Evolutionary conservation across 2,797 vertebrate genomes (phyloP).

Genomic region (Selene dorsalis): DNA sequence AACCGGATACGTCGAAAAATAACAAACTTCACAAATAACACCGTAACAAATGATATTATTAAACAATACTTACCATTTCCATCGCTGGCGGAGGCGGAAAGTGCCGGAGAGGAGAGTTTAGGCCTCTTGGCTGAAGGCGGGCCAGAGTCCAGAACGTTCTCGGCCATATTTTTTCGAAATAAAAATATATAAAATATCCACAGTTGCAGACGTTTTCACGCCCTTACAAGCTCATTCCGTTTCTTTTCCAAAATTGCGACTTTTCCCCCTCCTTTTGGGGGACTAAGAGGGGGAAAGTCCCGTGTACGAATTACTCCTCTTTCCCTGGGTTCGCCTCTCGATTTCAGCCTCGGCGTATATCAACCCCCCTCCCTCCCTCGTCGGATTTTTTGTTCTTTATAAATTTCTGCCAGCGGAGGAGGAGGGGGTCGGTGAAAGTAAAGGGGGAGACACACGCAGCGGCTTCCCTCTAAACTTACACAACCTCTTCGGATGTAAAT

Average conservation of each 20-base stretch:
- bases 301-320: slow-evolving; percentile 86
- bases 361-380: slow-evolving; percentile 85
- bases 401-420: slow-evolving; percentile 88
- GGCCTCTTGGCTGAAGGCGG: slow-evolving; percentile 99
- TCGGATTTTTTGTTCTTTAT: slow-evolving; percentile 88
- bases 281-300: slow-evolving; percentile 89
- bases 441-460: slow-evolving; percentile 81
- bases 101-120: slow-evolving; percentile 98
- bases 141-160: slow-evolving; percentile 99
- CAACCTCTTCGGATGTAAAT: slow-evolving; percentile 73
- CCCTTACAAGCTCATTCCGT: slow-evolving; percentile 76
- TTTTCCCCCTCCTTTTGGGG: slow-evolving; percentile 89
- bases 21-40: slow-evolving; percentile 47
- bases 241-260: slow-evolving; percentile 83
- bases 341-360: slow-evolving; percentile 88
- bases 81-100: slow-evolving; percentile 97
- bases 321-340: slow-evolving; percentile 89
- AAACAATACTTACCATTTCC: slow-evolving; percentile 90
- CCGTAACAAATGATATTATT: slow-evolving; percentile 14
- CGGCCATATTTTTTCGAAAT: slow-evolving; percentile 94
- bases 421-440: slow-evolving; percentile 82
- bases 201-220: slow-evolving; percentile 83
- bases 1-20: slow-evolving; percentile 30
- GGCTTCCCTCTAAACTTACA: slow-evolving; percentile 81
- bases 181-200: slow-evolving; percentile 88